These are phyloP conservation scores for Myrmecobius fasciatus DNA, from an alignment of 2,113 vertebrate genomes.

Conservation along the genomic window DNA sequence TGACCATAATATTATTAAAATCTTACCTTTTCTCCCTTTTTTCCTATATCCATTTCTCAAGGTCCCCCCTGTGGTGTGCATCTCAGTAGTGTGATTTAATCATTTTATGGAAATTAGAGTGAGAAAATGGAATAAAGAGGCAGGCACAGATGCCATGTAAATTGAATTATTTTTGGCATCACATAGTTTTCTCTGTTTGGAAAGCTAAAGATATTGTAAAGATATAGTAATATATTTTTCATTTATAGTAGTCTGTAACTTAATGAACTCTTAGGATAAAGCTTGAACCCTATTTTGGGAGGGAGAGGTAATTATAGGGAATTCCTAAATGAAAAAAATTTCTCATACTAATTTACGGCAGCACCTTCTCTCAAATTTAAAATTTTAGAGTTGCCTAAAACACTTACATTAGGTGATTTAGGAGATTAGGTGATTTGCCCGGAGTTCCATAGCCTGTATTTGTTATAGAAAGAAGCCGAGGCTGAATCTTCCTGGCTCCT, in stretches of 20 bases:
- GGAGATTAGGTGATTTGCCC: not conserved
- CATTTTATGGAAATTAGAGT: not conserved
- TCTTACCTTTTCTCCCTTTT: not conserved
- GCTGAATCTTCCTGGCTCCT: not conserved
- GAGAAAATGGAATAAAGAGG: rapidly evolving
- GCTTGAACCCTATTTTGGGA: not conserved
- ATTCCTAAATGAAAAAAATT: not conserved
- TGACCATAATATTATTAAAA: not conserved
- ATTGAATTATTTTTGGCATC: not conserved
- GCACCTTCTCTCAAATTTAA: not conserved
- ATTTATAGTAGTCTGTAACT: not conserved
- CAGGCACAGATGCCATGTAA: rapidly evolving
- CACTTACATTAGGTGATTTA: no score
- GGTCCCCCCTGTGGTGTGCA: rapidly evolving
- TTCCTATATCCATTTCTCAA: rapidly evolving
- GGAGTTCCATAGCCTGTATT: not conserved
- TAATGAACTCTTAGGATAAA: not conserved
- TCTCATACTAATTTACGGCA: not conserved
- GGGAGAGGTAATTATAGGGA: not conserved
- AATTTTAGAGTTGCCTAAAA: not conserved
- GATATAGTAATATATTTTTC: not conserved
- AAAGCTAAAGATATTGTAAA: not conserved
- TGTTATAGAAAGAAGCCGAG: not conserved
- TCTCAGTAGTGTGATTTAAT: not conserved
- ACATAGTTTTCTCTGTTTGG: not conserved